Conservation (phyloP, 2,113 vertebrate species). For the Oncorhynchus masou region DNA sequence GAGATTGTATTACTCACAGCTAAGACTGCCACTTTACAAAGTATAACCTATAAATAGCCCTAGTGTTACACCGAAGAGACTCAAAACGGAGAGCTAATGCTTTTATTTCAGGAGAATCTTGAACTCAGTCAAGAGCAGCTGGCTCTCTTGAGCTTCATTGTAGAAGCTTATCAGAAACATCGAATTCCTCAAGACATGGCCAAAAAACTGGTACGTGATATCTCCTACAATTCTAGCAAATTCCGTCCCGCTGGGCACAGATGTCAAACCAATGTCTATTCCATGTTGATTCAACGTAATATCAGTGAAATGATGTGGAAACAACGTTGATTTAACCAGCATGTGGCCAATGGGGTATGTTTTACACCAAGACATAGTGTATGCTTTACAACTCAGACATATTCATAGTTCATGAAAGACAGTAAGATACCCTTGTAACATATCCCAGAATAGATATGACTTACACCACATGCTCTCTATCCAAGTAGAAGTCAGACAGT, state of each 20-base stretch:
- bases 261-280: too few relatives aligned
- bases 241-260: neutral
- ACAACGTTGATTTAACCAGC: too few relatives aligned
- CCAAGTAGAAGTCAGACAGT: neutral
- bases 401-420: neutral
- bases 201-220: constrained; percentile 86
- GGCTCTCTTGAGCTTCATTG: constrained; percentile 81
- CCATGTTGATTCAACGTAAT: too few relatives aligned
- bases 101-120: constrained; percentile 80
- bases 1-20: neutral
- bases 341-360: too few relatives aligned
- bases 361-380: neutral
- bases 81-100: neutral
- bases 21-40: neutral
- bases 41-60: neutral
- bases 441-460: neutral
- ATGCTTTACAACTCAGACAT: neutral
- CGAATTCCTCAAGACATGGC: constrained; percentile 91
- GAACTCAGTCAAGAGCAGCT: constrained; percentile 86
- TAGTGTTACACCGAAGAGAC: neutral
- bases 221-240: neutral
- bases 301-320: too few relatives aligned
- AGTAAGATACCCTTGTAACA: neutral
- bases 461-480: neutral
- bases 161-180: constrained; percentile 92